Percentiles rank a stretch among this genome's conserved stretches.
phyloP scores from a whole-genome alignment of 2,113 vertebrate species.

The Chiloscyllium plagiosum region DNA sequence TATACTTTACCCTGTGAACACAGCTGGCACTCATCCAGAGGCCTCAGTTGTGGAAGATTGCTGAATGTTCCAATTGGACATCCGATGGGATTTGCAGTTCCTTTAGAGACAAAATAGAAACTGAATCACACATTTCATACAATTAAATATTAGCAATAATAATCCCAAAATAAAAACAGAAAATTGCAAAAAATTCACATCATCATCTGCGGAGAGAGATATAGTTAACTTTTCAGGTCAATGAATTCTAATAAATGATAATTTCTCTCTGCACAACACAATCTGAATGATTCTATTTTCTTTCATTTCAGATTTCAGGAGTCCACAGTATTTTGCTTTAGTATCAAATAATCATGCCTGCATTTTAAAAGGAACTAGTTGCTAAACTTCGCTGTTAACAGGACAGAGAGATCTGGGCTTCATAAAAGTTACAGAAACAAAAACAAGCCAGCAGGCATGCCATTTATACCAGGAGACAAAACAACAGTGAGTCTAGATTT shows the following conservation, averaged over 20 bases:
- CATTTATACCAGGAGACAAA: background rate
- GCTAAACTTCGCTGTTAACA: background rate
- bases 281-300: too few relatives aligned
- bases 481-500: background rate
- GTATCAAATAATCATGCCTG: background rate
- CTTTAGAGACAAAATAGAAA: background rate
- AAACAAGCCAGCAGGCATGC: background rate
- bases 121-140: background rate
- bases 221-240: background rate
- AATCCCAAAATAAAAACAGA: background rate
- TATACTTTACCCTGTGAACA: background rate
- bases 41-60: background rate
- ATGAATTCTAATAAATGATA: too few relatives aligned
- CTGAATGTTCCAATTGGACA: background rate
- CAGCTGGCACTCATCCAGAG: background rate
- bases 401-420: background rate
- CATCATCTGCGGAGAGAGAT: too few relatives aligned
- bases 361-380: background rate
- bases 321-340: background rate
- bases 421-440: background rate
- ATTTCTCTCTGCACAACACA: too few relatives aligned
- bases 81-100: background rate
- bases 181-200: background rate
- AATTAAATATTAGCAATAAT: background rate
- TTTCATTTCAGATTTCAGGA: too few relatives aligned